These are phyloP conservation scores for Pogonognathellus flavescens DNA, from an alignment of 1,140 invertebrate genomes.

Conservation along the genomic window DNA sequence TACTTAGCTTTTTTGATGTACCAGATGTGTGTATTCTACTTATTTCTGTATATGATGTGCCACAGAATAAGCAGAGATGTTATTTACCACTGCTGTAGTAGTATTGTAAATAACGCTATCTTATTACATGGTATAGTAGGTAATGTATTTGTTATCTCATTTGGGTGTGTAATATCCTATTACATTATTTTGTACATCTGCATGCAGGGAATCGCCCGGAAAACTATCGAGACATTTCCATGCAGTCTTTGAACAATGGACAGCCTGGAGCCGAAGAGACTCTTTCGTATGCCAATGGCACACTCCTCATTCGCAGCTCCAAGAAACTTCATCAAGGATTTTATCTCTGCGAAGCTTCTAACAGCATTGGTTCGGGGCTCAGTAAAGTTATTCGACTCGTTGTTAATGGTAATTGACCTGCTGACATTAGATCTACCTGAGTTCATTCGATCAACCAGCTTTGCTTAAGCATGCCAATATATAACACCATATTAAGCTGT, in stretches of 20 bases:
- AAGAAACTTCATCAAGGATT: constrained; percentile 72
- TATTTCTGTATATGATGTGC: neutral
- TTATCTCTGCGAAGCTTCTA: constrained; percentile 75
- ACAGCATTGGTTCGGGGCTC: constrained; percentile 73
- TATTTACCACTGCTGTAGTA: no score
- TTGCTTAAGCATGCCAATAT: no score
- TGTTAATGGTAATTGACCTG: constrained; percentile 72
- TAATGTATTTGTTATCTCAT: constrained; percentile 25
- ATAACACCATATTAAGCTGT: no score
- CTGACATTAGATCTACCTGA: constrained; percentile 22
- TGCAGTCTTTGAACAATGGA: constrained; percentile 37
- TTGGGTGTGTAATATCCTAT: constrained; percentile 19
- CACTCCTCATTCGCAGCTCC: constrained; percentile 71
- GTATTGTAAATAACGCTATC: no score
- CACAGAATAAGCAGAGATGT: no score
- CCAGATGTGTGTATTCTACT: no score
- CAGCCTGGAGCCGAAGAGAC: constrained; percentile 45
- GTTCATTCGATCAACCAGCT: neutral
- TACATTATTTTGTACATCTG: constrained; percentile 37
- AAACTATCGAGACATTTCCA: constrained; percentile 66
- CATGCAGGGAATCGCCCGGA: constrained; percentile 61
- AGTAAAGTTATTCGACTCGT: constrained; percentile 74
- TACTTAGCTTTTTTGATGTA: no score
- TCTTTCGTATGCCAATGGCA: constrained; percentile 71
- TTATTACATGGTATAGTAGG: neutral